A percentile compares a stretch with the other conserved stretches of the same genome.
phyloP scores from a whole-genome alignment of 2,113 vertebrate species.

The Cebus imitator region DNA sequence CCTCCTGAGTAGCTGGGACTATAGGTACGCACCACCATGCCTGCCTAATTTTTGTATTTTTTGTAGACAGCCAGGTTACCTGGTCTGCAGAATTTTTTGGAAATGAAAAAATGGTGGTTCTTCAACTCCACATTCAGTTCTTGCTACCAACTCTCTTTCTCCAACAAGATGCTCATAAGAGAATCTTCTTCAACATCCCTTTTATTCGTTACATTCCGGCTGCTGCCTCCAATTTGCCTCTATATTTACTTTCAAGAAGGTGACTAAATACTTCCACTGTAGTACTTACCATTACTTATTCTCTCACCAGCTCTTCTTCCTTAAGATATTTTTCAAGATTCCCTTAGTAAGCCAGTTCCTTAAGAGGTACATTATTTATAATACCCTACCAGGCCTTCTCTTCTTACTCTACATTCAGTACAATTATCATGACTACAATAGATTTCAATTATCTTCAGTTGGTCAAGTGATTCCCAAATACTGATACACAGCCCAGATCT shows the following conservation, averaged over 20 bases:
- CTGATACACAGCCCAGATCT: background rate
- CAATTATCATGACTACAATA: background rate
- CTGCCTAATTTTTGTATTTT: too few species aligned
- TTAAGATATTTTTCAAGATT: background rate
- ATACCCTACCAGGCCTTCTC: background rate
- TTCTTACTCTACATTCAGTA: background rate
- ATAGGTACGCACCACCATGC: too few species aligned
- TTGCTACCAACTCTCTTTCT: slow-evolving; percentile 25
- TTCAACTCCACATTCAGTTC: background rate
- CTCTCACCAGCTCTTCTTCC: background rate
- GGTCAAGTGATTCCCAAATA: background rate
- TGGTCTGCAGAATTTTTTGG: background rate
- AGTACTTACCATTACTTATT: background rate
- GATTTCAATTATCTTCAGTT: background rate
- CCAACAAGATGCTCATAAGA: slow-evolving; percentile 8
- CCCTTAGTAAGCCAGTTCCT: background rate
- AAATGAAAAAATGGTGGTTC: slow-evolving; percentile 45
- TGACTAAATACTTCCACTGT: background rate
- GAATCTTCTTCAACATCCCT: background rate
- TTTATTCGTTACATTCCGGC: background rate
- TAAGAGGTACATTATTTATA: background rate
- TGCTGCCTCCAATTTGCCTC: background rate
- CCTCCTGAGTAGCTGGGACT: too few species aligned
- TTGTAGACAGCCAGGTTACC: too few species aligned
- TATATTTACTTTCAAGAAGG: background rate